Evolutionary conservation across 2,113 vertebrate species (phyloP), one percentile per base, ranked within the genome.

Genomic region (Cyphomyrus plagiostoma): DNA sequence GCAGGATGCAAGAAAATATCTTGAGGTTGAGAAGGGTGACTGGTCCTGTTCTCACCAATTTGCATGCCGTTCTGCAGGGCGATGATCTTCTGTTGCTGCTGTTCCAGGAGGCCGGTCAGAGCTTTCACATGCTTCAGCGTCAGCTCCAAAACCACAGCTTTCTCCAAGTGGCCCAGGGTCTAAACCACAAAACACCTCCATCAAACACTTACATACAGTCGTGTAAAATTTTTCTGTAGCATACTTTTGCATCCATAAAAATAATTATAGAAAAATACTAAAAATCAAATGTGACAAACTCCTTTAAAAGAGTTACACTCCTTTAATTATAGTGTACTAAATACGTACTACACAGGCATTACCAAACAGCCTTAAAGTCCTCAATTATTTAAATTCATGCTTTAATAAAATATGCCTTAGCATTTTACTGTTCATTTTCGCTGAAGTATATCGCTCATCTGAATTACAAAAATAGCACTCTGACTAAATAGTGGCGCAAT

Each of bases 141-240:
- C 91, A 99, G 98, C 86, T 99, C 98, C 91, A 99, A 95, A 83
- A 99, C 98, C 93, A 99, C 98, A 0, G 98, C 98, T 94, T 99
- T 99, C 95, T 99, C 98, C 97, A 99, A 94, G 95, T 99, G 98
- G 74, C 98, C 98, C 92, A 99, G 94, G 48, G 98, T 99, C 98
- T 99, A 96, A 93, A 92, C 94, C 93, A 93, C 93, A 94, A 56
- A 94, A 95, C 93, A 95, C 91, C 93, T 94, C 93, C 91, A 91
- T 93, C 93, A 93, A 92, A 89, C 89, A 89, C 77, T 46, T 26
- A 93, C 19, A 58, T 10, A 84, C 23, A n/a, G 2, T 21, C 52
- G 6, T n/a, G 50, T 1, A 56, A 30, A 30, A 30, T 53, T 15
- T 87, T 50, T 19, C 3, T 26, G 49, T 30, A 15, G 23, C 45